A percentile compares a stretch with the other conserved stretches of the same genome.
Conservation (phyloP, 2,888 invertebrate genomes). For the Unio delphinus region DNA sequence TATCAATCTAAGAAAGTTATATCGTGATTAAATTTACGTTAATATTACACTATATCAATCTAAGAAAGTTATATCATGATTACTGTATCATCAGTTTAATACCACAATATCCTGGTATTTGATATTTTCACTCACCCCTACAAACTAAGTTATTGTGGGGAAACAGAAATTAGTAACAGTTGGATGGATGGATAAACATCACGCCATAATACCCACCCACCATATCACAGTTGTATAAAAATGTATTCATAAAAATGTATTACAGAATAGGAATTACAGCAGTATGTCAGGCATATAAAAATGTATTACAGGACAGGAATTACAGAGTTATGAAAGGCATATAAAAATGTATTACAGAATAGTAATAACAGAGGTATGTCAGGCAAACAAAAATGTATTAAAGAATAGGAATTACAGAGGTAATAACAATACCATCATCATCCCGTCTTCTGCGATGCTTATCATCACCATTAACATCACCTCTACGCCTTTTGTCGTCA, state of each 20-base stretch:
- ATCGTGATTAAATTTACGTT: too few relatives aligned
- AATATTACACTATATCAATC: too few relatives aligned
- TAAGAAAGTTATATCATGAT: too few relatives aligned
- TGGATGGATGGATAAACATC: too few relatives aligned
- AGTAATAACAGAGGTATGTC: background rate
- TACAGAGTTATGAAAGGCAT: background rate
- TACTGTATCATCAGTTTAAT: too few relatives aligned
- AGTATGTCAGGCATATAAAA: background rate
- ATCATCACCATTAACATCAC: slow-evolving; percentile 29
- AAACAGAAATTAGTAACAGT: too few relatives aligned
- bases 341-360: background rate
- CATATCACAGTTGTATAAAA: background rate
- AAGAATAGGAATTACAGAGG: background rate
- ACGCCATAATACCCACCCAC: too few relatives aligned
- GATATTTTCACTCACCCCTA: too few relatives aligned
- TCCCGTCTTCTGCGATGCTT: slow-evolving; percentile 22
- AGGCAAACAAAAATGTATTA: background rate
- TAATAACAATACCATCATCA: slow-evolving; percentile 30
- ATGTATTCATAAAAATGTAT: background rate
- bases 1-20: too few relatives aligned
- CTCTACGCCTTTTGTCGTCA: slow-evolving; percentile 31
- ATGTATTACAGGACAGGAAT: background rate
- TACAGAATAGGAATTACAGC: background rate
- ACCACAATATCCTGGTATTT: too few relatives aligned
- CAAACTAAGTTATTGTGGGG: too few relatives aligned